Evolutionary conservation across 2,113 vertebrate species (phyloP).

Genomic region (Caranx ignobilis): DNA sequence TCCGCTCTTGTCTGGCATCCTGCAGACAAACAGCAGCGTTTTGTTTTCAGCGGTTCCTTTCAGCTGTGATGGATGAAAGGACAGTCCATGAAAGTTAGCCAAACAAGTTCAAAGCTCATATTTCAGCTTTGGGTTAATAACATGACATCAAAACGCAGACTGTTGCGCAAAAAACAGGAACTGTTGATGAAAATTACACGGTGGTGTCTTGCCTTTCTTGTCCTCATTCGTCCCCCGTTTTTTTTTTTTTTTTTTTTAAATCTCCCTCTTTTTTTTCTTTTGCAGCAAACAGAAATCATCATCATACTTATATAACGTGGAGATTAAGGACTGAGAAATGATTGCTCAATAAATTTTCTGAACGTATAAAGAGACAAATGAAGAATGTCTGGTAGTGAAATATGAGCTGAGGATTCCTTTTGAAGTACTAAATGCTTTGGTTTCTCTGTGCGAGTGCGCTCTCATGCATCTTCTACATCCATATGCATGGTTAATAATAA

Average conservation of each 20-base stretch:
- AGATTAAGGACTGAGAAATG: background rate
- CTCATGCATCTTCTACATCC: constrained; percentile 15
- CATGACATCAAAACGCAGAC: background rate
- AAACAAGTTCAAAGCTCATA: background rate
- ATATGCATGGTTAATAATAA: constrained; percentile 15
- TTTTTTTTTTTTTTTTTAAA: background rate
- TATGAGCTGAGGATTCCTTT: constrained; percentile 13
- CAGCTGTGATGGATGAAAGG: background rate
- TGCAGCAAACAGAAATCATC: background rate
- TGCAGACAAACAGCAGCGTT: background rate
- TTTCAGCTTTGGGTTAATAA: background rate
- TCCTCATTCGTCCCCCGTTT: background rate
- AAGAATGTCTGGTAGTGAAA: constrained; percentile 1
- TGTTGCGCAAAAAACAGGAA: background rate
- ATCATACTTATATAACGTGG: constrained; percentile 11
- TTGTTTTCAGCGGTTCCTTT: background rate
- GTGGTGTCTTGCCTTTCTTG: background rate
- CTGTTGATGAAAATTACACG: background rate
- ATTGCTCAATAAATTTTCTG: constrained; percentile 12
- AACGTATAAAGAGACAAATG: background rate
- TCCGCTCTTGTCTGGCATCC: background rate
- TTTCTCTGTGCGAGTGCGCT: background rate
- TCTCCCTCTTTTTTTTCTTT: background rate
- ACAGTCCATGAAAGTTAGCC: background rate
- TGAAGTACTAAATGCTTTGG: constrained; percentile 24